A percentile compares a stretch with the other conserved stretches of the same genome.
phyloP scores from a whole-genome alignment of 2,888 invertebrate genomes.

The Hirtodrosophila alboralis region DNA sequence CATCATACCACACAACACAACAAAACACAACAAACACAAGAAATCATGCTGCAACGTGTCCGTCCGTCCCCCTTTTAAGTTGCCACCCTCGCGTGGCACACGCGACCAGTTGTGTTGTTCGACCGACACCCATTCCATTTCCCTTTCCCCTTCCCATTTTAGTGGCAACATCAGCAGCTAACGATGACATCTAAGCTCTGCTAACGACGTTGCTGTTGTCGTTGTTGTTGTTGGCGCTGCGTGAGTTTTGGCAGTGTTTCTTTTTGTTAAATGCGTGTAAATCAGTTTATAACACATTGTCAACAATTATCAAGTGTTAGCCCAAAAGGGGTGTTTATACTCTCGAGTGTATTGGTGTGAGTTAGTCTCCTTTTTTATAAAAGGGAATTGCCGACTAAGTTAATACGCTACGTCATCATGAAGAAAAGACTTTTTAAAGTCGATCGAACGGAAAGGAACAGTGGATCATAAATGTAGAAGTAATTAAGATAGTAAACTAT shows the following conservation, averaged over 20 bases:
- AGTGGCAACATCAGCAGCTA: conserved; percentile 58
- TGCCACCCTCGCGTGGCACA: conserved; percentile 76
- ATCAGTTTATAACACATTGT: conserved; percentile 80
- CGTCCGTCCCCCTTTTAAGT: conserved; percentile 51
- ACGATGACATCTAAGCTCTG: conserved; percentile 76
- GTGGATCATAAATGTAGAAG: no score
- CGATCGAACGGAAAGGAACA: background rate
- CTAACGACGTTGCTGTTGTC: conserved; percentile 54
- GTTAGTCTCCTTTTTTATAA: conserved; percentile 5
- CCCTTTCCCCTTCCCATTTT: conserved; percentile 14
- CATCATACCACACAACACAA: conserved; percentile 29
- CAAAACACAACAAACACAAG: conserved; percentile 32
- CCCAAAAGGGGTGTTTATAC: conserved; percentile 37
- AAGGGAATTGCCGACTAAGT: background rate
- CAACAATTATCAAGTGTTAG: conserved; percentile 75
- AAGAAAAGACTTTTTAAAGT: no score
- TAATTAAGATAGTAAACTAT: no score
- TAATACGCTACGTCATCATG: conserved; percentile 6
- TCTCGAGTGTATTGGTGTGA: background rate
- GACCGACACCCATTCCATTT: conserved; percentile 10
- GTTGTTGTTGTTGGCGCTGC: conserved; percentile 70
- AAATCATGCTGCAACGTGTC: conserved; percentile 39
- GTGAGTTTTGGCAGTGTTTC: conserved; percentile 78
- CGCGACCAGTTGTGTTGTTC: conserved; percentile 69
- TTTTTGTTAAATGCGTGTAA: conserved; percentile 76